Base-by-base conservation (phyloP, 1,140 invertebrate species). In the Drosophila arawakana region DNA sequence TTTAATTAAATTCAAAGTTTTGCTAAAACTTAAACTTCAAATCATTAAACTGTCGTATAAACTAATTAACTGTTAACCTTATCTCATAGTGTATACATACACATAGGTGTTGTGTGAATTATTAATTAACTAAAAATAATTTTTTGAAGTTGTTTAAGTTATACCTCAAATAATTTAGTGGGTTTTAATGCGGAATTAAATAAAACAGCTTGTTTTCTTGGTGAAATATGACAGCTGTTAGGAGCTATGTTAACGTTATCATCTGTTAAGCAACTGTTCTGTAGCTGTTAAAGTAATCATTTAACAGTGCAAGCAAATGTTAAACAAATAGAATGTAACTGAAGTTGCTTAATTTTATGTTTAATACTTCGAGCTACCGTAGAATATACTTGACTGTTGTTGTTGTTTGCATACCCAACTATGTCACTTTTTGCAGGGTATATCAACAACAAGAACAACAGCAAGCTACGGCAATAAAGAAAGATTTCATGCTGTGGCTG, bases 401-500 rank as follows among this genome's bases (percentile, higher is more conserved):
- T 35, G 50, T 10, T 52, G 13, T 11, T 55, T 6, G 21, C 18
- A 63, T 63, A 52, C 47, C 35, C 7, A 7, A 13, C n/a, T 21
- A 25, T 41, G 11, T 2, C 7, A 50, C 13, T 58, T 43, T 8
- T 30, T 62, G 2, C 35, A 69, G 52, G 50, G 63, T 46, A 62
- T 39, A 35, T 60, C 13, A 50, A 10, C 37, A 10, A 47, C 25
- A 15, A 35, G 9, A 54, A 46, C 63, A 62, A 41, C 60, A 67
- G 67, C 37, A 58, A 50, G 58, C 73, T 60, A 47, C 43, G 55
- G 76, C 76, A 63, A 76, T 68, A 52, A 62, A 59, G 52, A 67
- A 76, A 65, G 73, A 76, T 81, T 81, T 76, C 61, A 75, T 80
- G 67, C 59, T 74, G 75, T 41, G 66, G 81, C 81, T 84, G 81